Conservation (phyloP, 2,888 invertebrate genomes). For the Podabrus alpinus region DNA sequence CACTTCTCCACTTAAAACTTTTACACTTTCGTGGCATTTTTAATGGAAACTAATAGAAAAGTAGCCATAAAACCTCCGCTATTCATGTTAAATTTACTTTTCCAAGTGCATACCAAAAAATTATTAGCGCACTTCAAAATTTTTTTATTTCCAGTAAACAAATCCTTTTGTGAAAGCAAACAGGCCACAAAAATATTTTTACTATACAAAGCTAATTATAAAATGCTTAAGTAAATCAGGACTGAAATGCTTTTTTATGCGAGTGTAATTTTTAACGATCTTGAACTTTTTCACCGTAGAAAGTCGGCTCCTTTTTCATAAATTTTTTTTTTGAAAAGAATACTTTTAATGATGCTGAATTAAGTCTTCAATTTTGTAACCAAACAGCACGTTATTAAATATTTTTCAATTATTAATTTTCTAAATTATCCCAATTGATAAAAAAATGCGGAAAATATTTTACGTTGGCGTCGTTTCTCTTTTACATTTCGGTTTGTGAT, state of each 20-base stretch:
- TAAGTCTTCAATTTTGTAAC: neutral
- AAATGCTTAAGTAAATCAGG: neutral
- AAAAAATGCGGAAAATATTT: neutral
- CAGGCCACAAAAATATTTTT: neutral
- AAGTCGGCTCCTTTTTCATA: neutral
- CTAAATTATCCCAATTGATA: neutral
- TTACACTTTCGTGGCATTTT: constrained; percentile 21
- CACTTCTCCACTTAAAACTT: constrained; percentile 26
- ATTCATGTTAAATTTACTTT: constrained; percentile 22
- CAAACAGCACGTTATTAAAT: neutral
- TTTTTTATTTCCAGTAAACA: neutral
- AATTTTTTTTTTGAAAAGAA: neutral
- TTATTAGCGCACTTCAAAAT: neutral
- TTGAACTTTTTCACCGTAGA: neutral
- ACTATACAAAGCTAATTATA: neutral
- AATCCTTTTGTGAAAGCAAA: neutral
- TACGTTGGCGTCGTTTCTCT: neutral
- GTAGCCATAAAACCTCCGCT: constrained; percentile 19
- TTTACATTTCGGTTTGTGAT: neutral
- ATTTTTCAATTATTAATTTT: neutral
- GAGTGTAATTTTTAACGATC: neutral
- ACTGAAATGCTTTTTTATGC: neutral
- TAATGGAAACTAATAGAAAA: constrained; percentile 29
- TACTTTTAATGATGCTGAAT: neutral
- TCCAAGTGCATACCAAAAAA: constrained; percentile 20